A percentile compares a stretch with the other conserved stretches of the same genome.
These are phyloP conservation scores for Xylota sylvarum DNA, from an alignment of 2,888 invertebrate species.

Conservation along the genomic window DNA sequence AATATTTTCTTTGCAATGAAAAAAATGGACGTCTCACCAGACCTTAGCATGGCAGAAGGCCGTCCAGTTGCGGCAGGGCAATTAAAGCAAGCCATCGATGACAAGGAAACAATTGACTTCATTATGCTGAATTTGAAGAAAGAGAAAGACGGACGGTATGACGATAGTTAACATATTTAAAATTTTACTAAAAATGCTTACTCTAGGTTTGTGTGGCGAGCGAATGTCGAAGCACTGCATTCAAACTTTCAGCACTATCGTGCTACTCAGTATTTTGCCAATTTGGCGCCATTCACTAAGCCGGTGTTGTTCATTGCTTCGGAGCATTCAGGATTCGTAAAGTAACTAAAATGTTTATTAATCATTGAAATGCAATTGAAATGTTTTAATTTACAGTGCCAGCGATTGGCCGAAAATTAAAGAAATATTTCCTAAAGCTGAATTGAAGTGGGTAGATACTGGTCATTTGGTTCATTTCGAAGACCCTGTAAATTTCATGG, in stretches of 20 bases:
- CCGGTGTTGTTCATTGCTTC: conserved; percentile 95
- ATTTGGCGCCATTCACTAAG: conserved; percentile 85
- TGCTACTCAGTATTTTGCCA: conserved; percentile 72
- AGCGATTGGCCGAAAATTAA: conserved; percentile 87
- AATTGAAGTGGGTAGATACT: conserved; percentile 87
- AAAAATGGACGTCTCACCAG: conserved; percentile 86
- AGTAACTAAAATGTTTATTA: conserved; percentile 85
- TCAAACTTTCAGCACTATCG: conserved; percentile 86
- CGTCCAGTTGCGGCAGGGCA: conserved; percentile 89
- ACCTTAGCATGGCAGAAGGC: conserved; percentile 89
- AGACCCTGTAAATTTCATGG: conserved; percentile 88
- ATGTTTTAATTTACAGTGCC: conserved; percentile 81
- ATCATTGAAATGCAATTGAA: background rate
- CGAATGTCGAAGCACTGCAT: conserved; percentile 89
- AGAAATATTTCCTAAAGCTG: conserved; percentile 88
- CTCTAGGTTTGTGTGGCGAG: conserved; percentile 88
- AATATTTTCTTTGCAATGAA: conserved; percentile 88
- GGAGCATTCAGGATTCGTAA: conserved; percentile 92
- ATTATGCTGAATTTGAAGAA: conserved; percentile 94
- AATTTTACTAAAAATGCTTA: background rate
- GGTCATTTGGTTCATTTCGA: conserved; percentile 98
- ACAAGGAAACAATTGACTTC: conserved; percentile 89
- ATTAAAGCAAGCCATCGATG: conserved; percentile 86
- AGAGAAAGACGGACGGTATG: conserved; percentile 86
- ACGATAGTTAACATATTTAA: background rate